These are phyloP conservation scores for Sebastes taczanowskii DNA, from an alignment of 2,797 vertebrate genomes.

Conservation along the genomic window DNA sequence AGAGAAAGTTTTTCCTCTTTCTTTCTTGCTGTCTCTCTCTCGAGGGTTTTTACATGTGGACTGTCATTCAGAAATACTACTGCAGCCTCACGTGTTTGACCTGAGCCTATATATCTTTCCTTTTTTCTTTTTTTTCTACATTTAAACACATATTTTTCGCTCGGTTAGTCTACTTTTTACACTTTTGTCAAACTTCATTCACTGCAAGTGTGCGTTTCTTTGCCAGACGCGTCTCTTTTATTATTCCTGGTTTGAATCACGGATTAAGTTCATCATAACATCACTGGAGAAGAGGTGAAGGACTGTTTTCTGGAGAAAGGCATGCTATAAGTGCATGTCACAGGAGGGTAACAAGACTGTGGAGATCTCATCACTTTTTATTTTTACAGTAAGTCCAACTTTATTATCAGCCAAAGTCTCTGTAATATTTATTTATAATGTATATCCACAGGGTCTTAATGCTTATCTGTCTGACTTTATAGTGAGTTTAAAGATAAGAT, in stretches of 20 bases:
- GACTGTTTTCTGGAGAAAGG: slow-evolving; percentile 4
- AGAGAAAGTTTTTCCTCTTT: background rate
- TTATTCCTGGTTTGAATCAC: background rate
- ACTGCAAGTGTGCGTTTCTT: background rate
- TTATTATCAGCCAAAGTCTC: background rate
- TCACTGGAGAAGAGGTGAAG: background rate
- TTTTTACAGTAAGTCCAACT: slow-evolving; percentile 49
- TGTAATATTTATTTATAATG: background rate
- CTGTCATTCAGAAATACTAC: slow-evolving; percentile 71
- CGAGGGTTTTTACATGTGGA: slow-evolving; percentile 20
- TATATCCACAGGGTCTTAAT: background rate
- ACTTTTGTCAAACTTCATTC: background rate
- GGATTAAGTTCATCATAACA: slow-evolving; percentile 7
- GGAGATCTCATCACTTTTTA: slow-evolving; percentile 16
- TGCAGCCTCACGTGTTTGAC: slow-evolving; percentile 66
- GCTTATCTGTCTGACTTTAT: background rate
- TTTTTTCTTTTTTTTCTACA: background rate
- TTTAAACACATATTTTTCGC: background rate
- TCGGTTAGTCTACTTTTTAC: background rate
- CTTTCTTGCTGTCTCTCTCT: background rate
- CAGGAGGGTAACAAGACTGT: slow-evolving; percentile 6
- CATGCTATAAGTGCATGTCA: slow-evolving; percentile 17
- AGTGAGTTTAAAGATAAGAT: background rate
- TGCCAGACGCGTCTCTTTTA: slow-evolving; percentile 8
- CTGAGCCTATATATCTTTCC: background rate